Percentiles rank a stretch among this genome's conserved stretches.
Conservation (phyloP, 2,888 invertebrate species). For the Patella ulyssiponensis region DNA sequence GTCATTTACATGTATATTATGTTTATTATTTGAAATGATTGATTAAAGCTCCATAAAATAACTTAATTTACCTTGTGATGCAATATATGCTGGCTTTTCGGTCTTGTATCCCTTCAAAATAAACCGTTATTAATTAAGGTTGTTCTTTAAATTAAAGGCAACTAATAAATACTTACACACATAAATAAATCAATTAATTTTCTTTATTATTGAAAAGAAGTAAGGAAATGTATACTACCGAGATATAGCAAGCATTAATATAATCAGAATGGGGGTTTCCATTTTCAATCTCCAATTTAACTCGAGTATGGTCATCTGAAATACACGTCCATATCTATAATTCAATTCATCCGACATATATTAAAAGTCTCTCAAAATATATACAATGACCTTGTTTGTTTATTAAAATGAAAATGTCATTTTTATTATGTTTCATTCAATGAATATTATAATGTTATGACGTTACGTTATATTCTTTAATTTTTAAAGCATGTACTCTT, state of each 20-base stretch:
- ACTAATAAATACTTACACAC: neutral
- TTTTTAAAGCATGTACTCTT: no score
- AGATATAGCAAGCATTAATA: conserved; percentile 46
- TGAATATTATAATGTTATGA: no score
- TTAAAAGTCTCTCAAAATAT: no score
- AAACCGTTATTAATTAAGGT: neutral
- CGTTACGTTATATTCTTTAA: no score
- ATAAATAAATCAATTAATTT: neutral
- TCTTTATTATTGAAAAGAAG: neutral
- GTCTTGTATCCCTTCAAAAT: conserved; percentile 43
- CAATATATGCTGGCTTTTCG: conserved; percentile 43
- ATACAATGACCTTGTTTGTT: no score
- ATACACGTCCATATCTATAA: neutral
- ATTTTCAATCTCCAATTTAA: conserved; percentile 30
- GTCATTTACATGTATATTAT: no score
- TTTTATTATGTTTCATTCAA: no score
- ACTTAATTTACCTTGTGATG: conserved; percentile 39
- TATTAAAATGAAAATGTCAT: no score
- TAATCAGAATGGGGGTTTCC: conserved; percentile 42
- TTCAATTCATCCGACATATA: neutral
- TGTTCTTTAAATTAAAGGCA: no score
- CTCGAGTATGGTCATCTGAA: conserved; percentile 48
- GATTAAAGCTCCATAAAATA: neutral
- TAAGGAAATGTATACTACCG: conserved; percentile 28
- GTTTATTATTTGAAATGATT: no score